These are phyloP conservation scores for Etheostoma nigrum DNA, from an alignment of 2,797 vertebrate genomes.

Conservation along the genomic window DNA sequence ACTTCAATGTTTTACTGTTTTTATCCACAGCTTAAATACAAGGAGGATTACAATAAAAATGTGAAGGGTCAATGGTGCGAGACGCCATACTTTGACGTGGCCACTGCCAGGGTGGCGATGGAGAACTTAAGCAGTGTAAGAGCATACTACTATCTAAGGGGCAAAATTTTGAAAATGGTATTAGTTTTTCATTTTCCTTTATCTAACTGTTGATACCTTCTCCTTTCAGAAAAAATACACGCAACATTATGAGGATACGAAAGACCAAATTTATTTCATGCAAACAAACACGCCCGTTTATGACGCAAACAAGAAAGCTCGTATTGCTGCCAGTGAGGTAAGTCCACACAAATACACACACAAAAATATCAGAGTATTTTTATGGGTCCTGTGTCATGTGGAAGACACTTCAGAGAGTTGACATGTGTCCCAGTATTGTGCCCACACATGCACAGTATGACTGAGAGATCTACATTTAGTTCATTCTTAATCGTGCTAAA, in stretches of 20 bases:
- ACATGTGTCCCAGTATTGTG: conserved; percentile 54
- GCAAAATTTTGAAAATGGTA: neutral
- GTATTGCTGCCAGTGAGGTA: conserved; percentile 90
- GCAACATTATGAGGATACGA: conserved; percentile 88
- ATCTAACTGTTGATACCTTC: conserved; percentile 11
- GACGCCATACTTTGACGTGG: conserved; percentile 96
- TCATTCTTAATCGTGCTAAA: conserved; percentile 14
- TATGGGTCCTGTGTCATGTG: conserved; percentile 64
- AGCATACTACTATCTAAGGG: neutral
- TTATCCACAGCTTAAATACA: conserved; percentile 90
- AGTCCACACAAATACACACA: conserved; percentile 32
- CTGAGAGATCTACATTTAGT: conserved; percentile 31
- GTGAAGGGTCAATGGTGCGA: conserved; percentile 97
- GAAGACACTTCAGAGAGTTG: conserved; percentile 55
- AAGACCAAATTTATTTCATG: conserved; percentile 99
- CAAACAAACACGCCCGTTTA: conserved; percentile 97
- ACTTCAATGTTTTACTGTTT: conserved; percentile 83
- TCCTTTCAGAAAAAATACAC: conserved; percentile 92
- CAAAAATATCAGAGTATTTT: conserved; percentile 42
- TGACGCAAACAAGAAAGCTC: conserved; percentile 89
- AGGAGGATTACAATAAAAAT: conserved; percentile 94
- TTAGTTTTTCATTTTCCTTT: neutral
- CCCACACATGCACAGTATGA: conserved; percentile 36
- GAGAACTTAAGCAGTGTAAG: conserved; percentile 93
- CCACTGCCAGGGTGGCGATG: conserved; percentile 91